Percentiles rank a stretch among this genome's conserved stretches.
Evolutionary conservation across 2,888 invertebrate species (phyloP).

Genomic region (Agriotes lineatus): DNA sequence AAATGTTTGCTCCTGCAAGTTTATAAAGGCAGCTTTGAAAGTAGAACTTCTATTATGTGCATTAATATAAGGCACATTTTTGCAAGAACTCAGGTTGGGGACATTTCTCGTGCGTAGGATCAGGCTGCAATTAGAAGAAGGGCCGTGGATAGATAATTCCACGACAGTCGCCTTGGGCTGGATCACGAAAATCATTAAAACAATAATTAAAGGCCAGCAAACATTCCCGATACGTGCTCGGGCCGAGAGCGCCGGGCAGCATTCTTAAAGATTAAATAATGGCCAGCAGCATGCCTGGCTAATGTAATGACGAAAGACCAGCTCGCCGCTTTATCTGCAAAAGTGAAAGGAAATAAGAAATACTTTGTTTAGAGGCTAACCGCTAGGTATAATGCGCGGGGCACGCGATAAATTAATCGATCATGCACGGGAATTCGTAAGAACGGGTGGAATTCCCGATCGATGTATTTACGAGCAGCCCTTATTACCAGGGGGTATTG

Average conservation of each 20-base stretch:
- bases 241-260: slow-evolving; percentile 36
- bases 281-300: slow-evolving; percentile 4
- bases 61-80: too few species aligned
- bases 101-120: too few species aligned
- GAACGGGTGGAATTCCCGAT: slow-evolving; percentile 25
- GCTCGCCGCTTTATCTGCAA: slow-evolving; percentile 25
- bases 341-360: slow-evolving; percentile 38
- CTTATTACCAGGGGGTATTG: neutral
- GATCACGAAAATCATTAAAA: slow-evolving; percentile 43
- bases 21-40: too few species aligned
- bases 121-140: too few species aligned
- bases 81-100: too few species aligned
- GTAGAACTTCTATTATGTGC: too few species aligned
- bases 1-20: too few species aligned
- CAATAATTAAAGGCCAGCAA: slow-evolving; percentile 42
- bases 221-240: slow-evolving; percentile 36
- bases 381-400: slow-evolving; percentile 12
- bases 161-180: slow-evolving; percentile 26
- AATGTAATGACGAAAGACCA: slow-evolving; percentile 14
- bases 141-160: slow-evolving; percentile 9
- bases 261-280: slow-evolving; percentile 34
- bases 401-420: slow-evolving; percentile 38
- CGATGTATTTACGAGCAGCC: slow-evolving; percentile 9
- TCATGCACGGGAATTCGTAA: slow-evolving; percentile 22
- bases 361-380: slow-evolving; percentile 31